These are phyloP conservation scores for Thyatira batis DNA, from an alignment of 2,888 invertebrate species.

Conservation along the genomic window DNA sequence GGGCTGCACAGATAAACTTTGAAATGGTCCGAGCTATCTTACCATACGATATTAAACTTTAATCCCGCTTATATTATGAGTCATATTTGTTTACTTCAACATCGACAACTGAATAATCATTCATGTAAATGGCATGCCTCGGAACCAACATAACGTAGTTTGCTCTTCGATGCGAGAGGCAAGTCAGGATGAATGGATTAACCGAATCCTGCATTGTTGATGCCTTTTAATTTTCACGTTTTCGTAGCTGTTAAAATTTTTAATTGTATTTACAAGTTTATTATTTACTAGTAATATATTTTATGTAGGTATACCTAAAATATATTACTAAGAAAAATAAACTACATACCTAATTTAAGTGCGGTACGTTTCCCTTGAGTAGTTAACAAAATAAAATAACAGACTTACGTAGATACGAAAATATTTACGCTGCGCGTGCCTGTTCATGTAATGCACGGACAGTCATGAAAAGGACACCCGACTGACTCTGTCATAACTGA, in stretches of 20 bases:
- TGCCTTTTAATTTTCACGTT: slow-evolving; percentile 38
- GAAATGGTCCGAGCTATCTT: slow-evolving; percentile 35
- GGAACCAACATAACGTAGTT: slow-evolving; percentile 67
- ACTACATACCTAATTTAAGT: no score
- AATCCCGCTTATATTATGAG: slow-evolving; percentile 28
- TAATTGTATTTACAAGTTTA: no score
- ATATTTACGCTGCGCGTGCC: slow-evolving; percentile 30
- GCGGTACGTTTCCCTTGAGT: slow-evolving; percentile 28
- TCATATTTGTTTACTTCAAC: slow-evolving; percentile 32
- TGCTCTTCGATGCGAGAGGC: slow-evolving; percentile 56
- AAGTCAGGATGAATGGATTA: slow-evolving; percentile 65
- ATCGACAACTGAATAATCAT: slow-evolving; percentile 62
- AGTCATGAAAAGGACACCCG: slow-evolving; percentile 21
- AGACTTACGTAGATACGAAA: slow-evolving; percentile 31
- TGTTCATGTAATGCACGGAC: slow-evolving; percentile 23
- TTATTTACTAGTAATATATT: no score
- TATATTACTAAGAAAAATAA: no score
- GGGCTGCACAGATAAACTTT: slow-evolving; percentile 61
- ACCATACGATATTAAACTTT: slow-evolving; percentile 41
- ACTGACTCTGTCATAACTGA: slow-evolving; percentile 26
- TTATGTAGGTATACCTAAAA: no score
- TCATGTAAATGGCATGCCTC: slow-evolving; percentile 73
- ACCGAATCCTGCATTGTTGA: slow-evolving; percentile 53
- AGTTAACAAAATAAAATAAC: slow-evolving; percentile 34
- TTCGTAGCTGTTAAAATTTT: not conserved